phyloP scores from a whole-genome alignment of 2,113 vertebrate species.

The Zosterops pallidus region DNA sequence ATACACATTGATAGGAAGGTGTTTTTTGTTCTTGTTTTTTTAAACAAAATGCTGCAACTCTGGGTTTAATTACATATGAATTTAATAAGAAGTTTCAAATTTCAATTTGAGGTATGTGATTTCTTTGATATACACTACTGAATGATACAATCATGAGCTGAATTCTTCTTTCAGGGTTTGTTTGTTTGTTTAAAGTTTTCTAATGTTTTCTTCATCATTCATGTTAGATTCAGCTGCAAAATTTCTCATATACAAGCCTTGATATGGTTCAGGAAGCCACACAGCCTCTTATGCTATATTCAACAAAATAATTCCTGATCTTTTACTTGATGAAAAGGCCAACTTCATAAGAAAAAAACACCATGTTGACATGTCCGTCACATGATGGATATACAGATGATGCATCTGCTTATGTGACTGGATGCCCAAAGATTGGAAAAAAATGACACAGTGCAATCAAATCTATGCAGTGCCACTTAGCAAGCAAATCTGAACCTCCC shows the following conservation, averaged over 20 bases:
- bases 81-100: background rate
- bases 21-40: background rate
- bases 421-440: background rate
- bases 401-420: background rate
- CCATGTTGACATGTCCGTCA: background rate
- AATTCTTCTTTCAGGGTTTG: background rate
- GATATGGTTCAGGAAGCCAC: fast-evolving
- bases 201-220: background rate
- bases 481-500: background rate
- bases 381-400: background rate
- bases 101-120: background rate
- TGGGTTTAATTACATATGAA: background rate
- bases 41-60: background rate
- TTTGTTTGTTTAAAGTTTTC: background rate
- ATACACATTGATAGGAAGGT: fast-evolving
- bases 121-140: background rate
- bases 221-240: background rate
- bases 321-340: background rate
- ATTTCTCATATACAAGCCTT: background rate
- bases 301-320: background rate
- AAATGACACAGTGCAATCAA: background rate
- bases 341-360: background rate
- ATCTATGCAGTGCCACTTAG: background rate
- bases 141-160: background rate
- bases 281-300: background rate